Base-by-base conservation (phyloP, 2,888 invertebrate species). In the Papilio elwesi region DNA sequence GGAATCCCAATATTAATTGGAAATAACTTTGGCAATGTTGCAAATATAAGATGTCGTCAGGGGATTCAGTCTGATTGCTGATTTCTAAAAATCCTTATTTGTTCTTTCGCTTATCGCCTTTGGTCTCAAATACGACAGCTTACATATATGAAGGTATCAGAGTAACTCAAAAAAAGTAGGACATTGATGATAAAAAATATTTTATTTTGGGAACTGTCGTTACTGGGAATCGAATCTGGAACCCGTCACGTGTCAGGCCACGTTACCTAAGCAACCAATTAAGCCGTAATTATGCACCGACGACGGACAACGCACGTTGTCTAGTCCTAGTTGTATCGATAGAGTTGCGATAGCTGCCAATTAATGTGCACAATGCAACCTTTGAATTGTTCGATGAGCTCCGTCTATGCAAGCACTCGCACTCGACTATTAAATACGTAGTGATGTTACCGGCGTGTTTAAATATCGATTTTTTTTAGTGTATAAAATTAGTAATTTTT, bases 291-390 rank as follows among this genome's bases (percentile, higher is more conserved):
- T 62, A 62, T 62, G 43, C 59, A 43, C 38, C 43, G 38, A 43
- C 43, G n/a, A 43, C 15, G 43, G n/a, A 62, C 65, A 36, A 65
- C 26, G 64, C 48, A 26, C 0, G 48, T 49, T 4, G 15, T 15
- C 8, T 53, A 16, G n/a, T 53, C 26, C 26, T 47, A 67, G 16
- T 69, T 48, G 57, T 59, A 49, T 65, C 51, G 36, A 16, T 67
- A 49, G 26, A 36, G 65, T 52, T 72, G 53, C 53, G 59, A 63
- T 55, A 26, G 75, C 67, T 68, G 75, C 78, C 75, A 68, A 66
- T 69, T 70, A 80, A 78, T 78, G 78, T 65, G 26, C 43, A 68
- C 57, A 16, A 69, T 73, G 65, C 69, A 69, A 69, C 68, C 65
- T 69, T 68, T 73, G 47, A 26, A 64, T 68, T 65, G 43, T 13